phyloP scores from a whole-genome alignment of 2,113 vertebrate species.

The Erpornis zantholeuca region DNA sequence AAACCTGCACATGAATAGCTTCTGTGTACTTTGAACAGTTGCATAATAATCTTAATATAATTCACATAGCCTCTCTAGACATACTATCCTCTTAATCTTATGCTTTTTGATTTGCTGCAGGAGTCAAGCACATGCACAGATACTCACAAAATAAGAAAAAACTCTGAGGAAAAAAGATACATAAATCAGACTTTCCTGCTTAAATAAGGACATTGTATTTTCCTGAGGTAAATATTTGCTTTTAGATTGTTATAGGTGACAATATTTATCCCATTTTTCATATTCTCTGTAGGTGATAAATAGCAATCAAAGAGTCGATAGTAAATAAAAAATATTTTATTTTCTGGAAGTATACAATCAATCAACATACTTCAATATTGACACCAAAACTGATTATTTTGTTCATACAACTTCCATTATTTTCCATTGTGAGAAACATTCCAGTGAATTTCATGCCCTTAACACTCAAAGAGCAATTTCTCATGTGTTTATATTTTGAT shows the following conservation, averaged over 20 bases:
- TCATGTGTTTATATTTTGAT: not conserved
- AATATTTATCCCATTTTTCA: not conserved
- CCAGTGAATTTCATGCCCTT: not conserved
- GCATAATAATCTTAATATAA: not conserved
- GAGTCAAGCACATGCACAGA: not conserved
- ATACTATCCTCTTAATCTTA: not conserved
- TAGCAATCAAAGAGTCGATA: not conserved
- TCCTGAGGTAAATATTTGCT: not conserved
- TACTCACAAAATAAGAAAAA: not conserved
- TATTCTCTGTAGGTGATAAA: not conserved
- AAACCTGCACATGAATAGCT: not conserved
- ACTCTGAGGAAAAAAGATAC: not conserved
- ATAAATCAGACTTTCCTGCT: not conserved
- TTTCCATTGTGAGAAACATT: not conserved
- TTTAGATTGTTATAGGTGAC: not conserved
- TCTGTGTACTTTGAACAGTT: not conserved
- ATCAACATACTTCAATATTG: not conserved
- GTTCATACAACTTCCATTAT: not conserved
- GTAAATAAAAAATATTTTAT: not conserved
- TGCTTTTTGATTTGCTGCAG: not conserved
- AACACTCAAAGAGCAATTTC: not conserved
- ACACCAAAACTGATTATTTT: not conserved
- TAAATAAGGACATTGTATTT: not conserved
- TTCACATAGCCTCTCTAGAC: not conserved
- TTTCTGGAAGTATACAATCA: not conserved